Percentiles rank a stretch among this genome's conserved stretches.
Conservation (phyloP, 2,113 vertebrate genomes). For the Leptodactylus fuscus region DNA sequence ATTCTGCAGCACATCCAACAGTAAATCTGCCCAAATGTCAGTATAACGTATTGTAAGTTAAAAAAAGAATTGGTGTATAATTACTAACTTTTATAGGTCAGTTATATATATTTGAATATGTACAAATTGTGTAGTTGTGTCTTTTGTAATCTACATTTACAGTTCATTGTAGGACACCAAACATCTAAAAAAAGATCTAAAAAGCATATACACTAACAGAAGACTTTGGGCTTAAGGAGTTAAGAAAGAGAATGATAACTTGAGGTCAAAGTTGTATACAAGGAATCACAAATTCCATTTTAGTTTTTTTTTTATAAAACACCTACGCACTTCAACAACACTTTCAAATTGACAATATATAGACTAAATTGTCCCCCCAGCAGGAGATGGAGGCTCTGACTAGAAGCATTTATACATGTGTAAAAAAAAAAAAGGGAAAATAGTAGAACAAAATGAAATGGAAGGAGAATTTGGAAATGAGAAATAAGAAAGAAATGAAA, state of each 20-base stretch:
- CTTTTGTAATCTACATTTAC: too few relatives aligned
- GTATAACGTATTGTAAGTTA: too few relatives aligned
- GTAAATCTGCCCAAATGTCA: too few relatives aligned
- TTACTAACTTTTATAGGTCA: too few relatives aligned
- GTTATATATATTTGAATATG: not conserved
- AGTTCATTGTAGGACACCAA: too few relatives aligned
- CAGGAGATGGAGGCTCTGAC: not conserved
- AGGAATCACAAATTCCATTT: not conserved
- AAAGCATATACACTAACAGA: too few relatives aligned
- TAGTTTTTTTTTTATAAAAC: not conserved
- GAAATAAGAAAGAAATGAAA: not conserved
- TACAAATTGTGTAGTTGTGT: not conserved
- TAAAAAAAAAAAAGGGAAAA: not conserved
- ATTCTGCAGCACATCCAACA: too few relatives aligned
- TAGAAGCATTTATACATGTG: not conserved
- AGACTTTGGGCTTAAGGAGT: too few relatives aligned
- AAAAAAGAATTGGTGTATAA: too few relatives aligned
- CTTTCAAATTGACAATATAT: constrained; percentile 6
- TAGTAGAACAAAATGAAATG: not conserved
- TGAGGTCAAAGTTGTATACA: not conserved
- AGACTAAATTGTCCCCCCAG: constrained; percentile 9
- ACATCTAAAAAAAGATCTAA: too few relatives aligned
- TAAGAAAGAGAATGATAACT: not conserved
- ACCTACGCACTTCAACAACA: not conserved
- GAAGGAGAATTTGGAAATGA: too few relatives aligned